These are phyloP conservation scores for Metaphire vulgaris DNA, from an alignment of 1,140 invertebrate species.

Conservation along the genomic window DNA sequence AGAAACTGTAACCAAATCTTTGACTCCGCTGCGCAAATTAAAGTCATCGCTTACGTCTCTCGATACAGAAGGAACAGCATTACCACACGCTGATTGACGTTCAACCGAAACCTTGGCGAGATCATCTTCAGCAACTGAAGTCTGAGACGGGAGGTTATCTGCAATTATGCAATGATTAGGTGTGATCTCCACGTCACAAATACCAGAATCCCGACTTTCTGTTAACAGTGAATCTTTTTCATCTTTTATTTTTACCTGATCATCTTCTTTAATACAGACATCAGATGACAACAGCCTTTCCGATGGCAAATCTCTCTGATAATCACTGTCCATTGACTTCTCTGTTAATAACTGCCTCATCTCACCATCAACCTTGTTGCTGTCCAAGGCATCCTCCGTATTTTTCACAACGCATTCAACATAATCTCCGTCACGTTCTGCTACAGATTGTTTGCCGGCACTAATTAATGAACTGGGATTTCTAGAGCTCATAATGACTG, in stretches of 20 bases:
- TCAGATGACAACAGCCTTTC: not conserved
- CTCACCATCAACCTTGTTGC: not conserved
- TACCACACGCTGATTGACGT: not conserved
- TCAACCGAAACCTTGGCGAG: not conserved
- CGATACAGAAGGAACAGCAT: not conserved
- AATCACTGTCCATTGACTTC: not conserved
- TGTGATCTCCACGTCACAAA: not conserved
- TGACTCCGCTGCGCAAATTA: too few species aligned
- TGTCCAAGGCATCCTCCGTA: not conserved
- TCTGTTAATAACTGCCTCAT: too few species aligned
- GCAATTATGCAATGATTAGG: not conserved
- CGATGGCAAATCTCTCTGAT: not conserved
- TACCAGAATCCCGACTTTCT: not conserved
- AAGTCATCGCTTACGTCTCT: too few species aligned
- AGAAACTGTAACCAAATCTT: not conserved
- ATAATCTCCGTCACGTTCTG: too few species aligned
- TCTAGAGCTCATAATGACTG: too few species aligned
- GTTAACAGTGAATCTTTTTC: not conserved
- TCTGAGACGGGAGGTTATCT: not conserved
- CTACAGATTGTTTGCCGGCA: too few species aligned
- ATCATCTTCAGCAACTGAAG: not conserved
- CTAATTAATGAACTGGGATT: too few species aligned
- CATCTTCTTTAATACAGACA: not conserved
- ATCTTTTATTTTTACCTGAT: not conserved
- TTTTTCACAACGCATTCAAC: too few species aligned